Evolutionary conservation across 2,113 vertebrate species (phyloP).

Genomic region (Penelope pileata): DNA sequence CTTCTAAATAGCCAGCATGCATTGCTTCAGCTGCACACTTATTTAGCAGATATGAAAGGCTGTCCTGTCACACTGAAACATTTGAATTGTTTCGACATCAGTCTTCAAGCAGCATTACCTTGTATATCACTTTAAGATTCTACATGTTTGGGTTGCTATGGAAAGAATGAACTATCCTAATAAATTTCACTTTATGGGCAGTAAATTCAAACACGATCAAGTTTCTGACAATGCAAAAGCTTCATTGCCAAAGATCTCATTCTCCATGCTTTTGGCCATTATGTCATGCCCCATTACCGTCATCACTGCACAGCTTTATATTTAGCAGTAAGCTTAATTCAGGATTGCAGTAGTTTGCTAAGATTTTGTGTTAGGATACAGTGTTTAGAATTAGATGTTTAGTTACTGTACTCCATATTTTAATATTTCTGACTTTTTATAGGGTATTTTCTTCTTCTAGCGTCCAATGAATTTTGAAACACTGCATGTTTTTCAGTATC

Average conservation of each 20-base stretch:
- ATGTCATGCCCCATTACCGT: constrained; percentile 27
- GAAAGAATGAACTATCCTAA: constrained; percentile 2
- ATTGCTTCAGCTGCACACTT: not conserved
- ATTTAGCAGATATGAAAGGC: not conserved
- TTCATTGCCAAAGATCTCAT: constrained; percentile 28
- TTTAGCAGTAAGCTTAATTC: constrained; percentile 13
- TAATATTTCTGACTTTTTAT: not conserved
- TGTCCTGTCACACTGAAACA: not conserved
- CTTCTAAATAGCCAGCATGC: not conserved
- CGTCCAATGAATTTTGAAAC: not conserved
- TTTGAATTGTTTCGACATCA: not conserved
- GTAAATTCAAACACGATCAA: constrained; percentile 52
- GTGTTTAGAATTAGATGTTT: not conserved
- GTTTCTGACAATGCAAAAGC: constrained; percentile 18
- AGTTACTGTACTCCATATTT: not conserved
- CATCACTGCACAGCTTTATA: constrained; percentile 6
- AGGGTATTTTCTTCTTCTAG: not conserved
- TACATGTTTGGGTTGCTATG: constrained; percentile 21
- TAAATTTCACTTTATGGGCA: constrained; percentile 49
- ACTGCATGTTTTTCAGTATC: not conserved
- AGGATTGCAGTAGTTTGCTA: not conserved
- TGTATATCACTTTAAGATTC: not conserved
- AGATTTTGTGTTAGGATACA: not conserved
- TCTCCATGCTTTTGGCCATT: constrained; percentile 34
- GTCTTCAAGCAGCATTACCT: constrained; percentile 29